phyloP scores from a whole-genome alignment of 2,113 vertebrate species.

The Nothoprocta pentlandii region DNA sequence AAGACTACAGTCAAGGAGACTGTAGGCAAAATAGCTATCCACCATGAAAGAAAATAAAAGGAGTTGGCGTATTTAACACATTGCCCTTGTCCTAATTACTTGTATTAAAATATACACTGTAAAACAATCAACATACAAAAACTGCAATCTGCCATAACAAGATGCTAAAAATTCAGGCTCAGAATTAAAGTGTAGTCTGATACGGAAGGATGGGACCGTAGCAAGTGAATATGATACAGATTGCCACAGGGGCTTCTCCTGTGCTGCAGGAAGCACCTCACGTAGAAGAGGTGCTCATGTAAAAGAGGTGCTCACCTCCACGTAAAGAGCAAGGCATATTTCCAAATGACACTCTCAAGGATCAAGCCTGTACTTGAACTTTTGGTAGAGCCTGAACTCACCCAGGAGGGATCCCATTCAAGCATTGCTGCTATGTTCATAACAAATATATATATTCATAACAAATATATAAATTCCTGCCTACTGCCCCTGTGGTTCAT shows the following conservation, averaged over 20 bases:
- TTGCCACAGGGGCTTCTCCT: not conserved
- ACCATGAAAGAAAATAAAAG: not conserved
- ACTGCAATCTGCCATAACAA: not conserved
- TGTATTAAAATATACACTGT: not conserved
- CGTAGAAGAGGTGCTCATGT: no score
- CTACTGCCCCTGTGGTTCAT: not conserved
- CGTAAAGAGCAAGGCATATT: not conserved
- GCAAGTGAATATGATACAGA: not conserved
- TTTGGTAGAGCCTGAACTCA: not conserved
- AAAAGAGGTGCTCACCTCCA: not conserved
- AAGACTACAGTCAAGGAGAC: not conserved
- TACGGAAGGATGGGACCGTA: not conserved
- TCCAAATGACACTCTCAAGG: not conserved
- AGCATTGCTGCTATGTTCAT: not conserved
- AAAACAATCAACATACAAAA: not conserved
- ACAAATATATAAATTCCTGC: not conserved
- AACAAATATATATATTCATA: not conserved
- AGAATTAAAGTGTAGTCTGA: not conserved
- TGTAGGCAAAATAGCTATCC: not conserved
- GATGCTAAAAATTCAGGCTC: not conserved
- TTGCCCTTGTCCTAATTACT: not conserved
- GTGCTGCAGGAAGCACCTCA: not conserved
- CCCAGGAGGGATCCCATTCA: not conserved
- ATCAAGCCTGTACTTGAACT: not conserved
- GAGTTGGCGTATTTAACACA: not conserved